Evolutionary conservation across 2,797 vertebrate genomes (phyloP), one percentile per base, ranked within the genome.

Genomic region (Chromis chromis): DNA sequence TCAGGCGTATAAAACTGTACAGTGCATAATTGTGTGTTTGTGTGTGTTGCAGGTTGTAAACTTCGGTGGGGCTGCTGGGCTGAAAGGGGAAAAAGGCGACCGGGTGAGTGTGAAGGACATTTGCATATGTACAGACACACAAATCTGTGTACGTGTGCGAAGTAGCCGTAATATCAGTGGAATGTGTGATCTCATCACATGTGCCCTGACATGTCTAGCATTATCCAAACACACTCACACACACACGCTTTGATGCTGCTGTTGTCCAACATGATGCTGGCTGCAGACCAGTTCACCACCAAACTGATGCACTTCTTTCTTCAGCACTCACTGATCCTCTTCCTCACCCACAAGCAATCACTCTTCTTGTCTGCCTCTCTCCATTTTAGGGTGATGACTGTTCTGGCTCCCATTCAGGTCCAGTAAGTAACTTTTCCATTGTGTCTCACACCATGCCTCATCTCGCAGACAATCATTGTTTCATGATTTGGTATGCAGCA

Each of bases 61-160:
- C 70, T 36, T 77, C 0, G 79, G 55, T 3, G 70, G 63, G 27
- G 65, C 5, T 67, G 28, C 66, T n/a, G 81, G 79, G 21, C 11
- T 90, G 49, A 94, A 91, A 77, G 91, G 91, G 7, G 91, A 88
- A 81, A 94, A 93, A 77, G 91, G 89, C 0, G 78, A 88, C 14
- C 69, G 48, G 82, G 93, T 93, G 72, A 91, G 91, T 88, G 17
- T 52, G 25, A 72, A 59, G 49, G 9, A 74, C 36, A 50, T 39
- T 12, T 9, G 14, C 14, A 39, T 5, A 49, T 46, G 40, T 28
- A 64, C 7, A 48, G 9, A 49, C 3, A 50, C 10, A 60, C 39
- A 57, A 4, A 58, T 46, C 2, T 65, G 12, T 44, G 24, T 64
- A 16, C 49, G 42, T 40, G 19, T 67, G 12, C 52, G 9, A 53